Base-by-base conservation (phyloP, 2,888 invertebrate genomes). In the Eucera pruinosa region DNA sequence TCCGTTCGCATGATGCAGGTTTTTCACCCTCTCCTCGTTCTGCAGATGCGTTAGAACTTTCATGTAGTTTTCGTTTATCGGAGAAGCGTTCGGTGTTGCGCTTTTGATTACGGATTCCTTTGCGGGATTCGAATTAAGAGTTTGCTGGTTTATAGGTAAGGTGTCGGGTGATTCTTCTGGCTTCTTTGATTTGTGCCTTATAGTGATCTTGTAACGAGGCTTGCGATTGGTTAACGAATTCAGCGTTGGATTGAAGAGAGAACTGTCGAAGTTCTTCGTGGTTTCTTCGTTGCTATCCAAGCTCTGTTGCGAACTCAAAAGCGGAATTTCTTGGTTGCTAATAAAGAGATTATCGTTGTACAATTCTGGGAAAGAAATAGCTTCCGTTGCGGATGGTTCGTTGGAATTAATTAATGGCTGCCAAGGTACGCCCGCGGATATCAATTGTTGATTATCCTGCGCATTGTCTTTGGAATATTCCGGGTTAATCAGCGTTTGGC, bases 181-280 rank as follows among this genome's bases (percentile, higher is more conserved):
- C 54, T 82, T 76, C 20, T 39, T 65, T 1, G 73, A 57, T 20
- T 74, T 81, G 2, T 78, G 70, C 33, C 84, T 72, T 0, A 75
- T 25, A 0, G 77, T 25, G 0, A 84, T 60, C 39, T 69, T 84
- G 36, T 84, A 84, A n/a, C 79, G 77, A 0, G 71, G 78, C 15
- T 55, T 75, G 6, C 67, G 76, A 18, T 45, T 50, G 0, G 0
- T 23, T 1, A 36, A 4, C 0, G 50, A 18, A 27, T 15, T 23
- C 0, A 50, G 2, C 1, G 66, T 11, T 4, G 73, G 61, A 30
- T 39, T 9, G 39, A 33, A 43, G 1, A 47, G 13, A 0, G 47
- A 13, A 13, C 11, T 39, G 30, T 27, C 52, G 7, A 74, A 47
- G 11, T 27, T 64, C 2, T 27, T 11, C 36, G 36, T 50, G 4